These are phyloP conservation scores for Sardina pilchardus DNA, from an alignment of 2,113 vertebrate species.

Conservation along the genomic window DNA sequence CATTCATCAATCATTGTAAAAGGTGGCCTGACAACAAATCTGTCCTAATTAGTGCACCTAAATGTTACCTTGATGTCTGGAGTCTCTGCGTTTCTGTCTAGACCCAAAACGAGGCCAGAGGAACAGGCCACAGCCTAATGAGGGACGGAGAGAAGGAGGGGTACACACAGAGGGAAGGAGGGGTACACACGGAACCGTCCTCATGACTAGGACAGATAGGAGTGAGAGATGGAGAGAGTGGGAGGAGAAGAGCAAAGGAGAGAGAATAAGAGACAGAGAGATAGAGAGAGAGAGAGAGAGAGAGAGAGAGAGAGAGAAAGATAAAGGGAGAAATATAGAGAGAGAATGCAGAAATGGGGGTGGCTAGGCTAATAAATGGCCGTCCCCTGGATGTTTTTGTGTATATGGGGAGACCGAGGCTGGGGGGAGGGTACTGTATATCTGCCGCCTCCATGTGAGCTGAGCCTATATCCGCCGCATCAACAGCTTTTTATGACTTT, in stretches of 20 bases:
- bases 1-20: constrained; percentile 84
- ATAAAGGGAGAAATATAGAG: background rate
- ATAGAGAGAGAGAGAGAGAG: background rate
- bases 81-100: constrained; percentile 60
- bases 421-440: background rate
- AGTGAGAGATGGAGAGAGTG: background rate
- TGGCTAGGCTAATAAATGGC: constrained; percentile 37
- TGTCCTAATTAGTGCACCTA: constrained; percentile 74
- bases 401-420: constrained; percentile 24
- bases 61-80: constrained; percentile 70
- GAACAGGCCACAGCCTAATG: constrained; percentile 41
- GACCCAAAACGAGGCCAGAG: constrained; percentile 31
- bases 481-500: constrained; percentile 48
- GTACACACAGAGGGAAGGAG: constrained; percentile 29
- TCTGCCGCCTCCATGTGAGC: constrained; percentile 33
- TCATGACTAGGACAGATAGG: constrained; percentile 38
- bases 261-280: background rate
- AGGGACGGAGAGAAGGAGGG: constrained; percentile 36
- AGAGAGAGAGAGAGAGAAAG: background rate
- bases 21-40: constrained; percentile 74
- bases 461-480: constrained; percentile 40
- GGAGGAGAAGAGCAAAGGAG: background rate
- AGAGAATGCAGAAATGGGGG: background rate
- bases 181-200: background rate
- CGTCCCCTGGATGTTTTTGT: constrained; percentile 14